A percentile compares a stretch with the other conserved stretches of the same genome.
phyloP scores from a whole-genome alignment of 1,140 invertebrate species.

The Dufourea novaeangliae region DNA sequence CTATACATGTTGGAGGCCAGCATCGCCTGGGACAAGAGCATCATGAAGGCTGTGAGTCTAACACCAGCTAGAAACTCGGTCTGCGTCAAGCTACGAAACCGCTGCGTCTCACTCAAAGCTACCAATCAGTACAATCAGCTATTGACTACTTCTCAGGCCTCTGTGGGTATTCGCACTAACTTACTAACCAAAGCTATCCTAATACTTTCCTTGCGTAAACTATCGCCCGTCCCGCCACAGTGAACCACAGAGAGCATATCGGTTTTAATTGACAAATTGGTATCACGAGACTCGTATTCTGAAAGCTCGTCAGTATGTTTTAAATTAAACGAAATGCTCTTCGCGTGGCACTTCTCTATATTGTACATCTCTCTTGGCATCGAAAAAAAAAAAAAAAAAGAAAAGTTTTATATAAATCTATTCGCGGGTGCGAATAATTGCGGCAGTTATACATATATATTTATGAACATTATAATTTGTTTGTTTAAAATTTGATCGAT shows the following conservation, averaged over 20 bases:
- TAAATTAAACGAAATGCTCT: conserved; percentile 54
- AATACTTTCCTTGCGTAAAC: conserved; percentile 50
- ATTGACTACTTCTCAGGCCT: conserved; percentile 79
- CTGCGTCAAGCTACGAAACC: conserved; percentile 79
- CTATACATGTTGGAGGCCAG: conserved; percentile 94
- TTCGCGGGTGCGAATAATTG: conserved; percentile 50
- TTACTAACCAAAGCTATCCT: conserved; percentile 73
- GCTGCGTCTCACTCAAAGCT: conserved; percentile 78
- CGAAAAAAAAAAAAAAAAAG: no score
- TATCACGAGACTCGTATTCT: background rate
- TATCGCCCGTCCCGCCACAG: conserved; percentile 43
- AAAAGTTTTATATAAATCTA: conserved; percentile 3
- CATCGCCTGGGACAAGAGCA: conserved; percentile 99
- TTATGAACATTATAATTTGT: conserved; percentile 31
- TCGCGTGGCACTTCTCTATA: conserved; percentile 39
- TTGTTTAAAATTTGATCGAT: background rate
- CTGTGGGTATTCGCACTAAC: conserved; percentile 80
- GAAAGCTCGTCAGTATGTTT: background rate
- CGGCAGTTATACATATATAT: conserved; percentile 47
- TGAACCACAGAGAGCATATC: conserved; percentile 61
- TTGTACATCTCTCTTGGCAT: conserved; percentile 12
- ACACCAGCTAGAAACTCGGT: conserved; percentile 79
- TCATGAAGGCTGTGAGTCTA: conserved; percentile 97
- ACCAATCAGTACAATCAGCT: conserved; percentile 79
- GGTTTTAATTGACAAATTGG: conserved; percentile 20